A percentile compares a stretch with the other conserved stretches of the same genome.
Conservation (phyloP, 2,888 invertebrate species). For the Ectobius pallidus region DNA sequence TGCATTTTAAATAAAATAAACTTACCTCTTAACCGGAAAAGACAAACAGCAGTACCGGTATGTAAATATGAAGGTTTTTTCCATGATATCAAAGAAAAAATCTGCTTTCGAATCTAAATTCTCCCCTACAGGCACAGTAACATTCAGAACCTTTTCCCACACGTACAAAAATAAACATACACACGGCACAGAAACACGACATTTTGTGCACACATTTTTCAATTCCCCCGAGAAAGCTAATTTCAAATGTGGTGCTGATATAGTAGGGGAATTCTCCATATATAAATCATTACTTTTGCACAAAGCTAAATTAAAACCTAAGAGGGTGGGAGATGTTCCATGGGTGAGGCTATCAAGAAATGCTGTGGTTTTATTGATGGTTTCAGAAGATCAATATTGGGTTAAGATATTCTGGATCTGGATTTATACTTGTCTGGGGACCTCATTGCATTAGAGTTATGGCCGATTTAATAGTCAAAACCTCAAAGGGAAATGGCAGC, state of each 20-base stretch:
- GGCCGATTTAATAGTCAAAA: conserved; percentile 38
- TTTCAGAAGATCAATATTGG: background rate
- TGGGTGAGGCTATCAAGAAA: conserved; percentile 20
- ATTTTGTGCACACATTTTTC: too few relatives aligned
- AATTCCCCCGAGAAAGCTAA: conserved; percentile 11
- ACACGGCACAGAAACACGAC: too few relatives aligned
- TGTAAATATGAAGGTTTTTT: too few relatives aligned
- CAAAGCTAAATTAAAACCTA: conserved; percentile 22
- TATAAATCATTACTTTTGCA: conserved; percentile 26
- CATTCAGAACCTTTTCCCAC: too few relatives aligned
- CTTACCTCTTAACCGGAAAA: too few relatives aligned
- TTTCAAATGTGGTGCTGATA: conserved; percentile 23
- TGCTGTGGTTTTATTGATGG: conserved; percentile 26
- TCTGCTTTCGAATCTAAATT: too few relatives aligned
- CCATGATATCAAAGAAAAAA: too few relatives aligned
- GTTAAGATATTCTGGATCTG: conserved; percentile 14
- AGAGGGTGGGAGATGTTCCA: background rate
- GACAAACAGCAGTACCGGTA: too few relatives aligned
- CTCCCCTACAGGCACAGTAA: too few relatives aligned
- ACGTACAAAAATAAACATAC: too few relatives aligned
- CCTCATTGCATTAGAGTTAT: conserved; percentile 35
- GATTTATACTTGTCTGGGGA: background rate
- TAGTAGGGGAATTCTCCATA: background rate
- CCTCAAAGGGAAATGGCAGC: conserved; percentile 32
- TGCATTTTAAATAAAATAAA: too few relatives aligned